Conservation (phyloP, 2,888 invertebrate genomes). For the Rosalia funebris region DNA sequence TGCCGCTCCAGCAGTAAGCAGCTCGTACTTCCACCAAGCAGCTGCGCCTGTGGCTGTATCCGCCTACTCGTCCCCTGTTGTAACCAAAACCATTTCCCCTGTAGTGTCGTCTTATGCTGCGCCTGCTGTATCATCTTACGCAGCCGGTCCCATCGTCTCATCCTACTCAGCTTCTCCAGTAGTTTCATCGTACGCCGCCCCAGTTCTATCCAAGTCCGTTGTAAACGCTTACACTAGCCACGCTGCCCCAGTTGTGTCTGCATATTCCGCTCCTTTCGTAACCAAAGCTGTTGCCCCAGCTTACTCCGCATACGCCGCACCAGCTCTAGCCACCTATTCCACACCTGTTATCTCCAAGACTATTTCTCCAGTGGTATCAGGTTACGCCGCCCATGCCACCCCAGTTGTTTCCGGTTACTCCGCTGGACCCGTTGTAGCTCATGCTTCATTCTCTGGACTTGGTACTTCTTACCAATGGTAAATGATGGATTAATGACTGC, state of each 20-base stretch:
- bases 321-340: conserved; percentile 60
- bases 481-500: conserved; percentile 47
- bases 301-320: conserved; percentile 38
- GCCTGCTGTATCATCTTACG: conserved; percentile 34
- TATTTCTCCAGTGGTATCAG: conserved; percentile 67
- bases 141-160: conserved; percentile 41
- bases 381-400: background rate
- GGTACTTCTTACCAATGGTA: conserved; percentile 73
- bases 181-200: conserved; percentile 26
- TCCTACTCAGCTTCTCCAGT: conserved; percentile 44
- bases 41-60: conserved; percentile 52
- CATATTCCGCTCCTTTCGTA: conserved; percentile 49
- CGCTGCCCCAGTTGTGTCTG: conserved; percentile 41
- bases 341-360: conserved; percentile 72
- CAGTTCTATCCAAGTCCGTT: conserved; percentile 10
- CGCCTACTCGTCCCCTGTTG: conserved; percentile 56
- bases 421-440: conserved; percentile 71
- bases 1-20: conserved; percentile 59
- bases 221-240: conserved; percentile 22
- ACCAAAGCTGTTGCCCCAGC: conserved; percentile 38
- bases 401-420: conserved; percentile 66
- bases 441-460: conserved; percentile 72
- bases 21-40: conserved; percentile 62
- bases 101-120: conserved; percentile 44
- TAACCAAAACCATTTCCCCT: conserved; percentile 48